Evolutionary conservation across 2,113 vertebrate species (phyloP), one percentile per base, ranked within the genome.

Genomic region (Psilopogon haemacephalus): DNA sequence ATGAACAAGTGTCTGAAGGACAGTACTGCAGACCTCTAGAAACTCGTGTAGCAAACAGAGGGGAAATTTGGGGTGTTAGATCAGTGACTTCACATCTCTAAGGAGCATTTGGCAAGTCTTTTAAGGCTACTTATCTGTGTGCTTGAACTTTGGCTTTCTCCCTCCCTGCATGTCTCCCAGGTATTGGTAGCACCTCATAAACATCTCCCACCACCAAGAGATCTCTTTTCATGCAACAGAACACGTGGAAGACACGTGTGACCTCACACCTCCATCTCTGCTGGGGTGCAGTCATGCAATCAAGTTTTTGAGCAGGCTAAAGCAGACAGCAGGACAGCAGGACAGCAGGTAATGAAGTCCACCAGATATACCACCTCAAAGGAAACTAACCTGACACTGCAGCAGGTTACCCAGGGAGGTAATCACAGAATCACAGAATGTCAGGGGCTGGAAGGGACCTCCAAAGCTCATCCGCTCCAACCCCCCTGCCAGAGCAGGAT

Each of bases 131-230:
- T 90, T 79, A 88, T 42, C 59, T 71, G 8, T 42, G 27, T 28
- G 14, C 18, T 88, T 93, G 32, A 93, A 46, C 42, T 87, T 82
- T 56, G 35, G 7, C 75, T 94, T 92, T 77, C 48, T 85, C 84
- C 40, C 50, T 87, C 68, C 89, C 32, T 83, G 79, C 30, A 0
- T 70, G 46, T 70, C 67, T 92, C 63, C 32, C 63, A 76, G 50
- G 81, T 56, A 64, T 46, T 83, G 64, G 9, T 86, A 79, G 64
- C 86, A 92, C 84, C 64, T 95, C 75, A 87, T 91, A 93, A 95
- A 91, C 68, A 88, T 87, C 86, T 80, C 33, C 59, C 56, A 83
- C 8, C 24, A 10, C 71, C 11, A 3, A 60, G 63, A 60, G 42
- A 35, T 79, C 89, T 79, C n/a, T 89, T 87, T 86, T 70, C 58